These are phyloP conservation scores for Ictalurus furcatus DNA, from an alignment of 2,113 vertebrate species.

Conservation along the genomic window DNA sequence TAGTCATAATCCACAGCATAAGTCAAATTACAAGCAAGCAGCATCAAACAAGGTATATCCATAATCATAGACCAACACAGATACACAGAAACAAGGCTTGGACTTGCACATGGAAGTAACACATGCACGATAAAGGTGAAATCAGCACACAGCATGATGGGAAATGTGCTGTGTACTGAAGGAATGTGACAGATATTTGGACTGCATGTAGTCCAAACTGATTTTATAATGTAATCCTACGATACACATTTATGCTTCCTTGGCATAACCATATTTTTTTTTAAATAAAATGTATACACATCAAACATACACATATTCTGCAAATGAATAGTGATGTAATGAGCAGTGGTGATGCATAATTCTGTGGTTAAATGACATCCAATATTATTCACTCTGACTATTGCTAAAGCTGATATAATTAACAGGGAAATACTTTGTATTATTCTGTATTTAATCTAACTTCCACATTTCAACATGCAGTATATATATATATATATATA, in stretches of 20 bases:
- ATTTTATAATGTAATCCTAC: background rate
- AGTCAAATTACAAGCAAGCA: background rate
- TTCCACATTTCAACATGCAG: background rate
- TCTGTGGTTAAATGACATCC: background rate
- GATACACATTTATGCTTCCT: background rate
- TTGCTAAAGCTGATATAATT: background rate
- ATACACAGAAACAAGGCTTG: background rate
- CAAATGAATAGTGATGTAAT: conserved; percentile 10
- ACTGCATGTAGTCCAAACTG: background rate
- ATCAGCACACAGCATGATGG: background rate
- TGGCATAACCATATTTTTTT: background rate
- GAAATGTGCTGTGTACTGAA: background rate
- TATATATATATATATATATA: too few species aligned
- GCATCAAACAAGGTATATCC: background rate
- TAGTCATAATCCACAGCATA: background rate
- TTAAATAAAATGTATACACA: background rate
- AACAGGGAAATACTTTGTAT: background rate
- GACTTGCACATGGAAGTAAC: background rate
- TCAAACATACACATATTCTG: background rate
- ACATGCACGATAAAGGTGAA: background rate
- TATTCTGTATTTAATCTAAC: background rate
- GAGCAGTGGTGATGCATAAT: background rate
- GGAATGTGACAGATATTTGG: background rate
- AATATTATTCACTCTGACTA: background rate
- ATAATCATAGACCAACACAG: background rate